Evolutionary conservation across 2,113 vertebrate genomes (phyloP).

Genomic region (Gallinago undulata): DNA sequence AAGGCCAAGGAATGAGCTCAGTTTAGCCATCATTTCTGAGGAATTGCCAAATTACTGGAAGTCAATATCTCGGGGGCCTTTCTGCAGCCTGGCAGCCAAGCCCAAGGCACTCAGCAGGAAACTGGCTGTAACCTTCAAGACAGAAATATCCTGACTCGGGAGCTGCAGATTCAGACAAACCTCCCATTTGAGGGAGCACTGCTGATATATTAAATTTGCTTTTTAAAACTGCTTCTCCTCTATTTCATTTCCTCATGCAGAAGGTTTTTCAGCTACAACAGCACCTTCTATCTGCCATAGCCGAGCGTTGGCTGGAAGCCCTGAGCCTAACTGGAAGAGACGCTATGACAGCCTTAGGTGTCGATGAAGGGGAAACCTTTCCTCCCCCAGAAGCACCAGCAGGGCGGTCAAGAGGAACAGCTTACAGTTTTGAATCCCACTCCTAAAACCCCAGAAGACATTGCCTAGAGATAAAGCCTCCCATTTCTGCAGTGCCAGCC

Average conservation of each 20-base stretch:
- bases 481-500: neutral
- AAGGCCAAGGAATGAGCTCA: constrained; percentile 41
- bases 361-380: neutral
- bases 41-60: constrained; percentile 51
- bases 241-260: neutral
- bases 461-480: neutral
- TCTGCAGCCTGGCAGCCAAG: neutral
- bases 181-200: neutral
- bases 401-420: neutral
- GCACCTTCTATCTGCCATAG: neutral
- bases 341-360: neutral
- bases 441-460: neutral
- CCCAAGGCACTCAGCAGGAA: neutral
- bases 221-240: neutral
- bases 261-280: neutral
- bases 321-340: neutral
- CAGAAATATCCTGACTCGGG: neutral
- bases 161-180: neutral
- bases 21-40: constrained; percentile 3
- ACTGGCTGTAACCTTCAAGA: constrained; percentile 3
- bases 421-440: neutral
- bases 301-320: neutral
- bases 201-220: neutral
- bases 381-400: neutral
- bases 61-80: neutral